These are phyloP conservation scores for Diglossa cyanea DNA, from an alignment of 2,797 vertebrate species.

Conservation along the genomic window DNA sequence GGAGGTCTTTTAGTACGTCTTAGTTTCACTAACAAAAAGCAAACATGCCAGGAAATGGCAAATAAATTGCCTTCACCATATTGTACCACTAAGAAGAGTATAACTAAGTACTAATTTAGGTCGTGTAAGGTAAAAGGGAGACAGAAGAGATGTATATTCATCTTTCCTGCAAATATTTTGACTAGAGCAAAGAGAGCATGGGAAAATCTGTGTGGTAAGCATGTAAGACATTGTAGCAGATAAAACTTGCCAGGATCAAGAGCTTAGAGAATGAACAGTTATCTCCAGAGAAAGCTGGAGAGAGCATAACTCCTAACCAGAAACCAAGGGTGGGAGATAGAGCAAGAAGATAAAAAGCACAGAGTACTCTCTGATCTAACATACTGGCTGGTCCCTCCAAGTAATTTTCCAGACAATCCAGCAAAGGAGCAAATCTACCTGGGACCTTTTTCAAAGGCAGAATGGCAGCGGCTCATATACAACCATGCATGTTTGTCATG, in stretches of 20 bases:
- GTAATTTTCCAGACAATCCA: not conserved
- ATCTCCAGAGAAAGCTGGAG: not conserved
- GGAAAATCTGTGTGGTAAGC: not conserved
- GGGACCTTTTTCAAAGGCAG: not conserved
- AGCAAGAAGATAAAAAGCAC: not conserved
- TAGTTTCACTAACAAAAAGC: slow-evolving; percentile 20
- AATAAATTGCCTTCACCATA: not conserved
- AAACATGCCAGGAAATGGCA: slow-evolving; percentile 7
- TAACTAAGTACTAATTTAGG: slow-evolving; percentile 20
- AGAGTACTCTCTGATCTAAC: not conserved
- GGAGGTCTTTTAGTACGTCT: not conserved
- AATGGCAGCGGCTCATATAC: not conserved
- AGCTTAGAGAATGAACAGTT: not conserved
- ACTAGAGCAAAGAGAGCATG: not conserved
- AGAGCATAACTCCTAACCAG: not conserved
- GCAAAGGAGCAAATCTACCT: not conserved
- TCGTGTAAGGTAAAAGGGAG: slow-evolving; percentile 23
- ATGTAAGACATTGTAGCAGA: not conserved
- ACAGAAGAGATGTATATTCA: not conserved
- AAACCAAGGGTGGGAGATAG: not conserved
- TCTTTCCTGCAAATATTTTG: slow-evolving; percentile 19
- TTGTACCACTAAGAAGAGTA: not conserved
- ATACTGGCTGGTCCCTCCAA: not conserved
- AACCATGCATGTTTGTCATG: not conserved
- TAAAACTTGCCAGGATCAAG: not conserved